Base-by-base conservation (phyloP, 2,888 invertebrate species). In the Lysandra coridon region DNA sequence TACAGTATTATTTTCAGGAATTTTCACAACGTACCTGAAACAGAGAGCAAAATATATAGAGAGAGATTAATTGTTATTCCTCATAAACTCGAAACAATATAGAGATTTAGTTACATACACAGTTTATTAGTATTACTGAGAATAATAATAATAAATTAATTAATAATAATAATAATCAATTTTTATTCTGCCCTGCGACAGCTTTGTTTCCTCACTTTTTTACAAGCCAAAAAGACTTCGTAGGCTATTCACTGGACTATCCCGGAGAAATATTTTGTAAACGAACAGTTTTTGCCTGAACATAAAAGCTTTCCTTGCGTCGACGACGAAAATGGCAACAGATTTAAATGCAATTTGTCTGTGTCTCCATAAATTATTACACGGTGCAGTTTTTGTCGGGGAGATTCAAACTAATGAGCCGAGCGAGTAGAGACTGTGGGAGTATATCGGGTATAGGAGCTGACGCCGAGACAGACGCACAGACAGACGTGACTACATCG, bases 281-380 rank as follows among this genome's bases (percentile, higher is more conserved):
- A 1, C 57, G 14, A 17, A 10, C 44, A 49, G 44, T n/a, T n/a
- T 62, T 23, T n/a, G 1, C 23, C 23, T 7, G n/a, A 2, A n/a
- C n/a, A 62, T 62, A 62, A 62, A 10, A 30, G 64, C 30, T 64
- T 64, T 62, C 1, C 62, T 62, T n/a, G n/a, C 23, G 7, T 23
- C 62, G 62, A 5, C n/a, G 6, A 17, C 23, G 23, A 23, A 62
- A 62, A 62, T 62, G 23, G 62, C 62, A 62, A 30, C 64, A 64
- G 64, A 64, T 64, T 64, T 64, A 64, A 64, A 64, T 64, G 64
- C 64, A 64, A 64, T 62, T 62, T 30, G 64, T 30, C 64, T 30
- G 64, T 64, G 64, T 64, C 30, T 10, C 10, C 10, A 30, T 30
- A 64, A 64, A 64, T 64, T 64, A 64, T 64, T 64, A 10, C 64